phyloP scores from a whole-genome alignment of 2,113 vertebrate genomes.

The Prunella fulvescens region DNA sequence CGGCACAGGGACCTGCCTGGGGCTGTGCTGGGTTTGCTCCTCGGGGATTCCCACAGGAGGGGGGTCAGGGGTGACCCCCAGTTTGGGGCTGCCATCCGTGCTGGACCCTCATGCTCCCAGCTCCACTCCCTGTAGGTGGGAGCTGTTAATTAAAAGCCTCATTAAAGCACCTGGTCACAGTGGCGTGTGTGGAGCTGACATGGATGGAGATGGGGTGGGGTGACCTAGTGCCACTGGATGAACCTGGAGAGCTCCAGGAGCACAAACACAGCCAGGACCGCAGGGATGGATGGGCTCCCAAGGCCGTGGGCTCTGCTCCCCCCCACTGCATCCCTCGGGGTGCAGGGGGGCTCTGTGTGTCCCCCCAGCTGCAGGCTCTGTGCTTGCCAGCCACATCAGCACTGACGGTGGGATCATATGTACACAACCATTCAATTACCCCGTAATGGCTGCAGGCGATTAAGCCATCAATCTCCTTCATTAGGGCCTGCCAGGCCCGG shows the following conservation, averaged over 20 bases:
- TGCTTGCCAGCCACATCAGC: background rate
- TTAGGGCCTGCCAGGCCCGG: slow-evolving; percentile 25
- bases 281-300: accelerated
- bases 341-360: background rate
- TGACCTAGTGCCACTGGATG: background rate
- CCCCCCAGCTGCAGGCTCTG: background rate
- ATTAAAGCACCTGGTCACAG: background rate
- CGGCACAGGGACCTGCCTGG: accelerated
- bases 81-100: background rate
- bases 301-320: background rate
- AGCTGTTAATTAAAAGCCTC: background rate
- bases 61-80: background rate
- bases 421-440: slow-evolving; percentile 60
- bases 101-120: background rate
- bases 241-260: background rate
- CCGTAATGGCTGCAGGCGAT: slow-evolving; percentile 37
- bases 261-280: accelerated
- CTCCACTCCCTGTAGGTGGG: accelerated
- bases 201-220: background rate
- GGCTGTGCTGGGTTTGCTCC: background rate
- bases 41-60: accelerated
- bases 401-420: background rate
- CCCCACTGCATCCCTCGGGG: accelerated
- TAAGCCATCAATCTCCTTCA: slow-evolving; percentile 60
- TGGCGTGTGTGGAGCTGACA: background rate